These are phyloP conservation scores for Neodon shergylaensis DNA, from an alignment of 2,113 vertebrate species.

Conservation along the genomic window DNA sequence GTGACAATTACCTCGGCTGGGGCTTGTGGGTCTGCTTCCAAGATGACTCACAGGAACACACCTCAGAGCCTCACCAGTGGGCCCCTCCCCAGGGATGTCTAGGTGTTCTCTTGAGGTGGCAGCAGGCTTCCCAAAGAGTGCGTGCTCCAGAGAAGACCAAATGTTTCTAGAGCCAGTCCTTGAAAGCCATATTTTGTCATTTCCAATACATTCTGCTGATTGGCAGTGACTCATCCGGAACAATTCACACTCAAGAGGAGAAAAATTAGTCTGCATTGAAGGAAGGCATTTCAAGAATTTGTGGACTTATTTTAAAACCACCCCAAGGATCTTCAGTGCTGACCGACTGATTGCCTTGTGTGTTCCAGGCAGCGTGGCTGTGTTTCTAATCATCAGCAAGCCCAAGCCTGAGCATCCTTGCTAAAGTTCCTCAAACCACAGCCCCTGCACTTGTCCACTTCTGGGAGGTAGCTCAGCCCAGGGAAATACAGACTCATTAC, in stretches of 20 bases:
- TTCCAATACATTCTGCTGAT: neutral
- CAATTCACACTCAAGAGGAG: neutral
- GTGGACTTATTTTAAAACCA: slow-evolving; percentile 5
- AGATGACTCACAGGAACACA: neutral
- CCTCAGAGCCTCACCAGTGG: neutral
- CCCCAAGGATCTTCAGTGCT: neutral
- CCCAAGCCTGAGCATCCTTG: neutral
- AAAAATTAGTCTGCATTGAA: slow-evolving; percentile 23
- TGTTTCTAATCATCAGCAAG: neutral
- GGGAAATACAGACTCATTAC: neutral
- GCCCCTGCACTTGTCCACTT: neutral
- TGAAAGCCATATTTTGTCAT: neutral
- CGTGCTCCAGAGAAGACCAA: neutral
- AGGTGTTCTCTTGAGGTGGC: neutral
- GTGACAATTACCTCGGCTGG: neutral
- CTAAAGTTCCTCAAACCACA: neutral
- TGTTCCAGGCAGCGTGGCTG: neutral
- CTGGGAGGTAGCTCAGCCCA: neutral
- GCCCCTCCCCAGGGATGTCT: neutral
- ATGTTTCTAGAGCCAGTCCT: neutral
- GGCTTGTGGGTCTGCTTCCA: neutral
- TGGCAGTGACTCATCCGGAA: neutral
- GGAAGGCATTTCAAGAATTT: slow-evolving; percentile 28
- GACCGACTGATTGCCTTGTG: neutral
- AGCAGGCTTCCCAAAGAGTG: neutral